Conservation (phyloP, 2,113 vertebrate genomes). For the Eudorcas thomsonii region DNA sequence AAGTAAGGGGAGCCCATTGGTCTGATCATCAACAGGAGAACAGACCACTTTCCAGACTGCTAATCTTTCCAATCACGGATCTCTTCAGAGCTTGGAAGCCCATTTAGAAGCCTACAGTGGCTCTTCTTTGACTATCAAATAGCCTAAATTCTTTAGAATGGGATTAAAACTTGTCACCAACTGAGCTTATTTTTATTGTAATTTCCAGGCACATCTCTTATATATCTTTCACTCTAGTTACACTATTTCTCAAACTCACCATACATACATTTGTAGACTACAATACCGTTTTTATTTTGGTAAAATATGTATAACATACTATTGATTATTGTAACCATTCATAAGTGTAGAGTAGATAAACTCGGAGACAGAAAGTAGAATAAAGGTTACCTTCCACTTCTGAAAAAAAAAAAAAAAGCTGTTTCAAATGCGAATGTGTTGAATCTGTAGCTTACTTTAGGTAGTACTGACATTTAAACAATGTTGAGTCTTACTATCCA, state of each 20-base stretch:
- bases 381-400: neutral
- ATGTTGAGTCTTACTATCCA: neutral
- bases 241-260: neutral
- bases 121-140: neutral
- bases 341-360: neutral
- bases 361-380: neutral
- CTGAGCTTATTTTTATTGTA: neutral
- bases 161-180: neutral
- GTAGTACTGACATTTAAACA: neutral
- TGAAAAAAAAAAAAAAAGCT: neutral
- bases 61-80: neutral
- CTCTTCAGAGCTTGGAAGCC: neutral
- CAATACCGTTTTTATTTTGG: neutral
- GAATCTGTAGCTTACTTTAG: neutral
- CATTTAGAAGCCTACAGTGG: neutral
- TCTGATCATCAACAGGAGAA: neutral
- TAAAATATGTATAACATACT: neutral
- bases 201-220: neutral
- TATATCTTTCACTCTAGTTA: neutral
- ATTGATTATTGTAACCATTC: neutral
- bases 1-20: neutral
- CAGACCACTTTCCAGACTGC: neutral
- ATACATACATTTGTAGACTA: neutral
- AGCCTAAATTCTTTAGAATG: neutral
- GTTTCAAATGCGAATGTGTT: neutral